Evolutionary conservation across 2,113 vertebrate species (phyloP).

Genomic region (Xenopus laevis): DNA sequence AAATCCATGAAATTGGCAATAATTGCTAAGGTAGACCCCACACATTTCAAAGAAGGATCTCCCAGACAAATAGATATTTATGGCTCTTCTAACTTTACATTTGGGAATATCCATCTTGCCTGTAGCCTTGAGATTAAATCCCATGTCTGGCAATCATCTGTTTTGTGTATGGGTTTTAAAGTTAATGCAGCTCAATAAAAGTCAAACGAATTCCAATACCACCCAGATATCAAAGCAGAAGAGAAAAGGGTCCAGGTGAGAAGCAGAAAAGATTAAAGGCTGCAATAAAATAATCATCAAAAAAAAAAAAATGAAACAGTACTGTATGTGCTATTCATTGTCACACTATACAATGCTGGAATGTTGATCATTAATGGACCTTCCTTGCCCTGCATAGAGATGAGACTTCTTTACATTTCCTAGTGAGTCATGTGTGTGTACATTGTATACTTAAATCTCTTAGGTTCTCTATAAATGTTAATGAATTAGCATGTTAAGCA

Average conservation of each 20-base stretch:
- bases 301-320: background rate
- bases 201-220: constrained; percentile 17
- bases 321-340: constrained; percentile 10
- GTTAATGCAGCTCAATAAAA: constrained; percentile 24
- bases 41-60: background rate
- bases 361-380: background rate
- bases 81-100: background rate
- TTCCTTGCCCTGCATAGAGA: background rate
- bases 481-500: too few species aligned
- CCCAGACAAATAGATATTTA: too few species aligned
- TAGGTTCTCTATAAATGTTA: too few species aligned
- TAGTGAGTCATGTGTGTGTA: background rate
- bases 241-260: constrained; percentile 10
- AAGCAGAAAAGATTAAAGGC: constrained; percentile 15
- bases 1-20: too few species aligned
- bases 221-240: constrained; percentile 35
- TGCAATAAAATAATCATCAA: constrained; percentile 5
- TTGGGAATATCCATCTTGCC: constrained; percentile 1
- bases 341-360: constrained; percentile 5
- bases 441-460: too few species aligned
- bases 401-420: background rate
- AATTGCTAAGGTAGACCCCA: background rate
- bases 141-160: constrained; percentile 25
- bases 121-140: background rate
- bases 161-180: constrained; percentile 19